Percentiles rank a stretch among this genome's conserved stretches.
Conservation (phyloP, 2,888 invertebrate genomes). For the Drosophila kokeensis region DNA sequence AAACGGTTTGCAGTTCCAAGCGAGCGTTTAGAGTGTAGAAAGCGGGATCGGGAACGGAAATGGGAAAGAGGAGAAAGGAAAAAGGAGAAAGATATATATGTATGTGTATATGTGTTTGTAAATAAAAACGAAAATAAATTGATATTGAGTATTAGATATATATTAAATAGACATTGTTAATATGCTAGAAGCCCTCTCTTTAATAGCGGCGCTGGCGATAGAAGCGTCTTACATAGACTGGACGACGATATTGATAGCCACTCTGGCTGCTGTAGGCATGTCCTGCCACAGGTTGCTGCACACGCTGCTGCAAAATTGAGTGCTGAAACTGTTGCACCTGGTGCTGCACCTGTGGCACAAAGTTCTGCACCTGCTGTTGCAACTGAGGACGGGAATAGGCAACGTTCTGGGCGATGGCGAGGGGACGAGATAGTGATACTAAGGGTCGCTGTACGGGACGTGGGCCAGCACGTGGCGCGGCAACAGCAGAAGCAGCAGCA, state of each 20-base stretch:
- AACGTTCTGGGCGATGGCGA: constrained; percentile 53
- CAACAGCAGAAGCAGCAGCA: constrained; percentile 17
- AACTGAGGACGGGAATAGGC: constrained; percentile 47
- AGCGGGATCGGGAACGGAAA: constrained; percentile 34
- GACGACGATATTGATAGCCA: constrained; percentile 83
- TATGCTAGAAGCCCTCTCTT: constrained; percentile 55
- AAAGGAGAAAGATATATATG: constrained; percentile 14
- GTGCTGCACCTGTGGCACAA: constrained; percentile 45
- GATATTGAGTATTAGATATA: constrained; percentile 56
- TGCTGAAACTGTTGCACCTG: constrained; percentile 33
- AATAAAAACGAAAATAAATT: constrained; percentile 62
- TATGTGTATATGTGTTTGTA: constrained; percentile 14
- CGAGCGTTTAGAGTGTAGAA: constrained; percentile 44
- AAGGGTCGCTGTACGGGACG: constrained; percentile 12
- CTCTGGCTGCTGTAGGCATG: constrained; percentile 71
- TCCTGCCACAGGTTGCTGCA: constrained; percentile 67
- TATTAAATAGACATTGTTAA: constrained; percentile 66
- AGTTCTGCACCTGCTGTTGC: constrained; percentile 61
- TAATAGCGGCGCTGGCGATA: constrained; percentile 79
- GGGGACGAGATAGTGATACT: constrained; percentile 45
- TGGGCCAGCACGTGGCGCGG: constrained; percentile 43
- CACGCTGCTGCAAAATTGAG: constrained; percentile 51
- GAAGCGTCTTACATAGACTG: constrained; percentile 81
- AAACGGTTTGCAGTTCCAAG: constrained; percentile 44
- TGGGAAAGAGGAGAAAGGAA: constrained; percentile 23